Evolutionary conservation across 2,113 vertebrate genomes (phyloP).

Genomic region (Brienomyrus longianalis): DNA sequence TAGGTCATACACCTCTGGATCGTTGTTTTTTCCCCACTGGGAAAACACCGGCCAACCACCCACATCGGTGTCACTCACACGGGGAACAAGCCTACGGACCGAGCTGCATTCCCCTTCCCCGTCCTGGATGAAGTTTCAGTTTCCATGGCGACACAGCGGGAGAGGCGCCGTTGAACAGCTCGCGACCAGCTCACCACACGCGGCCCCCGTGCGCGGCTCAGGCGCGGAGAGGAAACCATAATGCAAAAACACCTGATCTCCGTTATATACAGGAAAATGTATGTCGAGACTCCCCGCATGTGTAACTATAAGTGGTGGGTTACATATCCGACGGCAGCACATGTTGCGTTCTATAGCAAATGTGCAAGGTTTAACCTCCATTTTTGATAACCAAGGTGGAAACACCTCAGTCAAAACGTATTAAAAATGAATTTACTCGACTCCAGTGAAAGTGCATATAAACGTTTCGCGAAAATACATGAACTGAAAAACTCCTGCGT

Average conservation of each 20-base stretch:
- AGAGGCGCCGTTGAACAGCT: neutral
- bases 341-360: neutral
- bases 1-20: neutral
- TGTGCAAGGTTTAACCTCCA: neutral
- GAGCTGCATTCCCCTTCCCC: neutral
- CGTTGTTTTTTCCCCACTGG: neutral
- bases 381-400: neutral
- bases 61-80: neutral
- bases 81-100: neutral
- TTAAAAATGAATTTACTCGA: neutral
- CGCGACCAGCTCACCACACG: neutral
- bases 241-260: neutral
- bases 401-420: neutral
- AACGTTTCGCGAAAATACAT: neutral
- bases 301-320: neutral
- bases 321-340: neutral
- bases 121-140: conserved; percentile 3
- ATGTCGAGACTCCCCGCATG: neutral
- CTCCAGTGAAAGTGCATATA: neutral
- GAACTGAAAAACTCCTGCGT: neutral
- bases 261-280: neutral
- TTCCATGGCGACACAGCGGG: conserved; percentile 1
- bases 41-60: neutral
- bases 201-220: neutral
- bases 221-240: neutral